Evolutionary conservation across 2,797 vertebrate species (phyloP), one percentile per base, ranked within the genome.

Genomic region (Acrocephalus scirpaceus): DNA sequence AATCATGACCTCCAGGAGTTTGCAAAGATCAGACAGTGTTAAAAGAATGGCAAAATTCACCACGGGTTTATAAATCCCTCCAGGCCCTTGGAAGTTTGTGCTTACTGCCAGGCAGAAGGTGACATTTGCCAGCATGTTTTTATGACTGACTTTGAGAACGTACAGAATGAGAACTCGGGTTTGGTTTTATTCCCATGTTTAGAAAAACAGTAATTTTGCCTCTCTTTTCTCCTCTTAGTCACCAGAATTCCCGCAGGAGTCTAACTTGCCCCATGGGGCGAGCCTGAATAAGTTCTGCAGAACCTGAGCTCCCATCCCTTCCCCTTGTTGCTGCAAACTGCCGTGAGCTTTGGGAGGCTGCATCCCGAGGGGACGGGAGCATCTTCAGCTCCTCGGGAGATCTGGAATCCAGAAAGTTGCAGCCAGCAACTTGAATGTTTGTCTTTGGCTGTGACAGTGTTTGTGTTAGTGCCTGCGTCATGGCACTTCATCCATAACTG

Each of bases 21-120:
- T 77, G 53, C 48, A 54, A 82, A 94, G 94, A 92, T 90, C 82
- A 94, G 85, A 19, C 70, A 0, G 2, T 78, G 73, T 91, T 92
- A 79, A 86, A 93, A 91, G 92, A 95, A 88, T 70, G 83, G 92
- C 56, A 86, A 25, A 92, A 96, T 91, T 90, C 90, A 92, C 86
- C 50, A 71, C 0, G 10, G 80, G 65, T 92, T 88, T 93, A 54
- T 77, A 95, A 95, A 95, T 91, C 92, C 85, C 92, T 86, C 53
- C 83, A 92, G 96, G 92, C 83, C 88, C 57, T 94, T 90, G 7
- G 3, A 93, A 95, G 83, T 95, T 96, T 92, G 72, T 93, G 86
- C 88, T 93, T 73, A 53, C 66, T 92, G 87, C 82, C 88, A 93
- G 94, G 91, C 86, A 82, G 94, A 96, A 95, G 86, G 92, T 94